Evolutionary conservation across 2,113 vertebrate species (phyloP).

Genomic region (Triplophysa siluroides): DNA sequence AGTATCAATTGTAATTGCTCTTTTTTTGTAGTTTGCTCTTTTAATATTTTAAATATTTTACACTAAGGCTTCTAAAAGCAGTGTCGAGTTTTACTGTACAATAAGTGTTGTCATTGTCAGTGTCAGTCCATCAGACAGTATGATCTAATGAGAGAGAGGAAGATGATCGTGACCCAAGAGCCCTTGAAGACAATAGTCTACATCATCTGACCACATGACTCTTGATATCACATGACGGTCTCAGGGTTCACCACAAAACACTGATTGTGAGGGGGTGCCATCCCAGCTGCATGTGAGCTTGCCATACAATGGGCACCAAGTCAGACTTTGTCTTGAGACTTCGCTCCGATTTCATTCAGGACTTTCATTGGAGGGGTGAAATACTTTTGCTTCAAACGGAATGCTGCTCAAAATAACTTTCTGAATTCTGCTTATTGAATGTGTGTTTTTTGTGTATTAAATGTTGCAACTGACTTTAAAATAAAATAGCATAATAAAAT

Average conservation of each 20-base stretch:
- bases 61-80: background rate
- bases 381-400: background rate
- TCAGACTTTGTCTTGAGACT: conserved; percentile 27
- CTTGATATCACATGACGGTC: conserved; percentile 46
- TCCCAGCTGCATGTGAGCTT: conserved; percentile 29
- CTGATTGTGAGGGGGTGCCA: conserved; percentile 46
- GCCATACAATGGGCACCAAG: conserved; percentile 37
- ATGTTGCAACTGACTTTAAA: too few species aligned
- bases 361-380: conserved; percentile 10
- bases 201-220: conserved; percentile 52
- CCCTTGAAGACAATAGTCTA: conserved; percentile 50
- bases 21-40: background rate
- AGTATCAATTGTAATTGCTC: background rate
- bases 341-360: conserved; percentile 6
- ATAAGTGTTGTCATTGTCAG: background rate
- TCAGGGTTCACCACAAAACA: conserved; percentile 44
- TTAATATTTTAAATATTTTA: background rate
- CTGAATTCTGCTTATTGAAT: background rate
- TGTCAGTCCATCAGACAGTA: conserved; percentile 33
- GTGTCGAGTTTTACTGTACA: background rate
- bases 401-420: background rate
- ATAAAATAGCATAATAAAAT: too few species aligned
- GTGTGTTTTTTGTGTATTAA: too few species aligned
- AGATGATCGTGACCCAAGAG: conserved; percentile 43
- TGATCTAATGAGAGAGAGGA: conserved; percentile 33